These are phyloP conservation scores for Aplocera efformata DNA, from an alignment of 2,888 invertebrate species.

Conservation along the genomic window DNA sequence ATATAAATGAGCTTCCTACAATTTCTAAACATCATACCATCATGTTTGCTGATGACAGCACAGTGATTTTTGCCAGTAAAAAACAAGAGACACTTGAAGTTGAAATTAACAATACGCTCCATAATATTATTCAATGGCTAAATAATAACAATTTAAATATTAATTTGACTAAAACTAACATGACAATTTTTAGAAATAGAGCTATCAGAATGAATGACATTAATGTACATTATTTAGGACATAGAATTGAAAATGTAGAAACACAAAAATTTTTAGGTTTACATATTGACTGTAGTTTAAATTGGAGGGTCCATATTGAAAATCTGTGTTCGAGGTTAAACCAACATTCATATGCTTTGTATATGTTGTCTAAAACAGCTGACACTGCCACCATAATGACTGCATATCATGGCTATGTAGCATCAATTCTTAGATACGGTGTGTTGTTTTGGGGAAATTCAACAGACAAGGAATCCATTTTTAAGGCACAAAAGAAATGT, in stretches of 20 bases:
- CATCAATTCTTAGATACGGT: slow-evolving; percentile 5
- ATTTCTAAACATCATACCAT: neutral
- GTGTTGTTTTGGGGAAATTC: slow-evolving; percentile 6
- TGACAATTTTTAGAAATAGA: neutral
- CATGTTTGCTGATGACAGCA: slow-evolving; percentile 1
- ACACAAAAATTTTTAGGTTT: slow-evolving; percentile 1
- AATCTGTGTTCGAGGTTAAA: neutral
- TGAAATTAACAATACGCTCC: neutral
- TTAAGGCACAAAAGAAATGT: neutral
- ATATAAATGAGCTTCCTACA: neutral
- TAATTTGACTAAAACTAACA: neutral
- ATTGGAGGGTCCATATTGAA: slow-evolving; percentile 1
- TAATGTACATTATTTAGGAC: neutral
- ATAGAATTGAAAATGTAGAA: neutral
- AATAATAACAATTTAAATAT: neutral
- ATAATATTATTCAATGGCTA: neutral
- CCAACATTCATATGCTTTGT: slow-evolving; percentile 1
- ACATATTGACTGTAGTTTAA: neutral
- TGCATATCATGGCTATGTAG: slow-evolving; percentile 6
- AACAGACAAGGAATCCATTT: neutral
- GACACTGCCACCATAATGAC: neutral
- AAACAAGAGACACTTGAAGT: neutral
- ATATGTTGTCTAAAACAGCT: slow-evolving; percentile 3
- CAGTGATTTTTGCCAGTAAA: neutral
- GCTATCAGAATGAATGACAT: no score